Base-by-base conservation (phyloP, 2,113 vertebrate genomes). In the Perca fluviatilis region DNA sequence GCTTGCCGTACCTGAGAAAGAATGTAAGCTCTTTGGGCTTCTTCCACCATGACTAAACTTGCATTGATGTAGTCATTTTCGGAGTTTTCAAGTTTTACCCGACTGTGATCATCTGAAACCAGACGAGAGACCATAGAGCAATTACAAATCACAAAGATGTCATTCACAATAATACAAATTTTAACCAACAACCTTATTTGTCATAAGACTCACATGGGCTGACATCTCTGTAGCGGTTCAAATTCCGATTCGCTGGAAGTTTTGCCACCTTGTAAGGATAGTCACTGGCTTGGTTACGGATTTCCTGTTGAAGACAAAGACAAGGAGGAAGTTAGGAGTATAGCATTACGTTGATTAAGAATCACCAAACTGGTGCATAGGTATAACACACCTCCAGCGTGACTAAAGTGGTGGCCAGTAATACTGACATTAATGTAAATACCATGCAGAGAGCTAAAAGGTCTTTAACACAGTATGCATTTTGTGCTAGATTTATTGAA, bases 51-150 rank as follows among this genome's bases (percentile, higher is more conserved):
- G 61, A 98, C 96, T 78, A 98, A 94, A 89, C 98, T 99, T 90
- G 98, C 98, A 89, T 99, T 99, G 91, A 99, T 99, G 91, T 99
- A 99, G 94, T 99, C 98, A 92, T 99, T 99, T 72, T 99, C 98
- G 0, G 94, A 91, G 85, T 96, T 97, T 89, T 97, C 95, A 78
- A 99, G 95, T 91, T 97, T 99, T 78, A 99, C 97, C 80, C 97
- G 97, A 93, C 98, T 99, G 91, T 99, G 98, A 89, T 99, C 98
- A 90, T 97, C 98, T 99, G 89, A 91, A 95, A 93, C 70, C 78
- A 93, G 49, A 85, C 40, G 18, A 66, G 30, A 82, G 54, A 82
- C 63, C 25, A 86, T 9, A 60, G 23, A 40, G 16, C n/a, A 27
- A 54, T 72, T 36, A 21, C 4, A 70, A 40, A 50, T 67, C 50